phyloP scores from a whole-genome alignment of 1,140 invertebrate genomes.

The Anthonomus grandis region DNA sequence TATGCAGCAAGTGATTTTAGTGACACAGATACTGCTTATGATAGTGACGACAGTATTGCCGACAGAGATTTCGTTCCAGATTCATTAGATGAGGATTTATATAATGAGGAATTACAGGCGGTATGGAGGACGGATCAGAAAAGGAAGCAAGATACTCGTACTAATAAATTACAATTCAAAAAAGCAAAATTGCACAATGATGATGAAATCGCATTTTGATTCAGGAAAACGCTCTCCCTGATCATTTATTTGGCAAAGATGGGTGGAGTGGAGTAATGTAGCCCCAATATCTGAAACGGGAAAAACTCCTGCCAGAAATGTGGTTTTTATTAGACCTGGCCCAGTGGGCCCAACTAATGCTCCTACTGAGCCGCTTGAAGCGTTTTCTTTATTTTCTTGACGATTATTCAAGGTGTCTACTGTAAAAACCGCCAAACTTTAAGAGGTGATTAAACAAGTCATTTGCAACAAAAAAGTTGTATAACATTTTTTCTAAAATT shows the following conservation, averaged over 20 bases:
- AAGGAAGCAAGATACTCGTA: slow-evolving; percentile 9
- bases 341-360: slow-evolving; percentile 8
- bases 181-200: slow-evolving; percentile 4
- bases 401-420: no score
- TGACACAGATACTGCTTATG: slow-evolving; percentile 14
- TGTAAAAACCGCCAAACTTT: no score
- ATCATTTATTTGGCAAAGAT: slow-evolving; percentile 17
- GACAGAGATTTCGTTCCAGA: slow-evolving; percentile 18
- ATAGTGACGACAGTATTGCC: slow-evolving; percentile 10
- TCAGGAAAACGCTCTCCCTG: slow-evolving; percentile 10
- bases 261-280: slow-evolving; percentile 7
- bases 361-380: slow-evolving; percentile 6
- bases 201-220: slow-evolving; percentile 2
- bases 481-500: no score
- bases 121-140: slow-evolving; percentile 12
- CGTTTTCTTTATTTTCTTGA: slow-evolving; percentile 9
- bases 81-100: slow-evolving; percentile 17
- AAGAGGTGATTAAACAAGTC: no score
- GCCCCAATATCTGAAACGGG: slow-evolving; percentile 5
- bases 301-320: slow-evolving; percentile 16
- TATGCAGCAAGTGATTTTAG: slow-evolving; percentile 13
- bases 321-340: slow-evolving; percentile 15
- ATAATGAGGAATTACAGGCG: slow-evolving; percentile 14
- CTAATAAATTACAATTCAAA: background rate
- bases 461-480: no score